Percentiles rank a stretch among this genome's conserved stretches.
Evolutionary conservation across 2,797 vertebrate species (phyloP).

Genomic region (Syncerus caffer): DNA sequence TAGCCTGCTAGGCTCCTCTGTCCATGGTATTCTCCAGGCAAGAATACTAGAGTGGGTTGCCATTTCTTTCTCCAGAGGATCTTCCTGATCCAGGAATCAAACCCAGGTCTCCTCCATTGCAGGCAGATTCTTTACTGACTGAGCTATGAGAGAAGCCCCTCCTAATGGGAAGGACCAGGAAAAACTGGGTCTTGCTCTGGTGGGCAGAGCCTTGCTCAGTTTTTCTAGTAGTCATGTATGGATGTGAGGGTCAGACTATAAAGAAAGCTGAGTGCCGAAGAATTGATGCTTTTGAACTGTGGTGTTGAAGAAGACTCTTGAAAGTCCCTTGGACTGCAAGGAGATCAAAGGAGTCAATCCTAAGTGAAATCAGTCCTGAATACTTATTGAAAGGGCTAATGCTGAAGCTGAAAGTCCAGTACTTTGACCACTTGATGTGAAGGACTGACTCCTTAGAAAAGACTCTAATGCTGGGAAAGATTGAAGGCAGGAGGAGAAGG

Average conservation of each 20-base stretch:
- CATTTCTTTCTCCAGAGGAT: background rate
- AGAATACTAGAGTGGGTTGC: background rate
- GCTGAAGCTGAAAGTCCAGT: background rate
- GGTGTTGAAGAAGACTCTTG: background rate
- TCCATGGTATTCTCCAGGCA: background rate
- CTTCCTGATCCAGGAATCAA: background rate
- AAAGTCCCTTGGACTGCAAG: background rate
- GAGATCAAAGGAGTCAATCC: background rate
- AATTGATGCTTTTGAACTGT: background rate
- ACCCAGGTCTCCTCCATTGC: no score
- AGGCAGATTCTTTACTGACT: no score
- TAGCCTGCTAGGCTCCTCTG: background rate
- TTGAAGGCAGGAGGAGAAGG: background rate
- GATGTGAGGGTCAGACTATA: background rate
- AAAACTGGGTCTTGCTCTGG: no score
- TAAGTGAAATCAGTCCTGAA: background rate
- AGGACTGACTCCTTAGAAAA: background rate
- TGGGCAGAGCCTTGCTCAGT: no score
- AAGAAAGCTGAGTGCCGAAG: background rate
- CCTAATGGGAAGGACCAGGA: no score
- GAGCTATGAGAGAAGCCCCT: no score
- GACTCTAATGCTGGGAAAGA: background rate
- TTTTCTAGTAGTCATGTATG: background rate
- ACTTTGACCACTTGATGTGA: background rate
- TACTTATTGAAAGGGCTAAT: background rate